Base-by-base conservation (phyloP, 2,888 invertebrate species). In the Phymatocera aterrima region DNA sequence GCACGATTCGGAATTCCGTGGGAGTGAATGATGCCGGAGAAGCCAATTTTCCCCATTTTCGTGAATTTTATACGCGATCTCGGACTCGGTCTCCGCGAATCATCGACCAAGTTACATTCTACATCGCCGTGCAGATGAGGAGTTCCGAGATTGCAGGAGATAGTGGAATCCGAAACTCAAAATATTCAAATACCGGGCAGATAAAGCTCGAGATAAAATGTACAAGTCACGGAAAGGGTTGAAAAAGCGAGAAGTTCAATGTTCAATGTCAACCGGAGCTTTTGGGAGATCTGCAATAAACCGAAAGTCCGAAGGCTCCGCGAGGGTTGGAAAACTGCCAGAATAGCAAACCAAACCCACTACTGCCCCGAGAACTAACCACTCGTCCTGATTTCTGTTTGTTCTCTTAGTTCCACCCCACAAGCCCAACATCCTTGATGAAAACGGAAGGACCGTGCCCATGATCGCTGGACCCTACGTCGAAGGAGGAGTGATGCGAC, bases 351-450 rank as follows among this genome's bases (percentile, higher is more conserved):
- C 57, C 28, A 28, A 57, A 57, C 28, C 18, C n/a, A 51, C 51
- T 18, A 18, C 61, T 34, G 28, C 24, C 3, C 48, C 34, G n/a
- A 48, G 51, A 51, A 51, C 64, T 70, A 48, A 18, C 79, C 61
- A 28, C 28, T 77, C 18, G 12, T 21, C 34, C 34, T 72, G 46
- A 68, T 51, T 31, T 21, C 68, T 78, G 54, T 85, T 90, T 88
- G 84, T 89, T 90, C 83, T 94, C 93, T 1, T 93, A 96, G 95
- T 95, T 84, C 93, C 95, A 75, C 95, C 96, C 18, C 93, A 94
- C 83, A 95, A 94, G 84, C 95, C 95, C 34, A 94, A 93, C 82
- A 94, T 96, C 84, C 93, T 95, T 83, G 94, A 95, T 86, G 95
- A 94, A 83, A 91, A 92, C 68, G 94, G 95, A 70, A 93, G 93